Percentiles rank a stretch among this genome's conserved stretches.
Evolutionary conservation across 2,888 invertebrate genomes (phyloP).

Genomic region (Yponomeuta plumbellus): DNA sequence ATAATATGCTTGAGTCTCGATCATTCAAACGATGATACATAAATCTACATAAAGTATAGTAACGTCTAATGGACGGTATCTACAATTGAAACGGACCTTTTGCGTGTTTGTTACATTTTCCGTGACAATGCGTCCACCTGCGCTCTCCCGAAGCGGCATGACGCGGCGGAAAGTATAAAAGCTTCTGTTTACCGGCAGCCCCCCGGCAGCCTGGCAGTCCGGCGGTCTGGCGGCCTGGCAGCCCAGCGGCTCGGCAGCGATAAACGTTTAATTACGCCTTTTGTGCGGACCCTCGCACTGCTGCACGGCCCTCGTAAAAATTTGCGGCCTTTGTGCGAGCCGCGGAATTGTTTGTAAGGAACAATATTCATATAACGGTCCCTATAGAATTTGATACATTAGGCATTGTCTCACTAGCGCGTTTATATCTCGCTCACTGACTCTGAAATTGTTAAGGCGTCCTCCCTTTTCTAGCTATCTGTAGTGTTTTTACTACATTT

Average conservation of each 20-base stretch:
- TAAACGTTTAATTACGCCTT: constrained; percentile 10
- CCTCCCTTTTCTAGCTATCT: no score
- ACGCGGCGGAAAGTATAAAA: not conserved
- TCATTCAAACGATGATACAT: no score
- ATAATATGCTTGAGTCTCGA: no score
- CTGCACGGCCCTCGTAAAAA: constrained; percentile 4
- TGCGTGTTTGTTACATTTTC: not conserved
- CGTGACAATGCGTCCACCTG: not conserved
- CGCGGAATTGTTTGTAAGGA: not conserved
- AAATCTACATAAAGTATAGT: no score
- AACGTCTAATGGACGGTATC: no score
- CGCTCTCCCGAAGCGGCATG: not conserved
- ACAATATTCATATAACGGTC: not conserved
- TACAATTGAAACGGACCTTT: not conserved
- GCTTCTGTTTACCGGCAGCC: not conserved
- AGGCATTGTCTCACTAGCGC: no score
- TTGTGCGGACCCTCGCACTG: not conserved
- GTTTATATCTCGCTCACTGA: no score
- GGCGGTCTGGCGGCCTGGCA: no score
- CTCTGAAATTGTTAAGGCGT: no score
- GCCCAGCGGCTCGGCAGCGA: not conserved
- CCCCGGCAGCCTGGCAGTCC: no score
- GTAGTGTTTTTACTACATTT: no score
- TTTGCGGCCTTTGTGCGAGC: constrained; percentile 9
- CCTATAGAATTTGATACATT: no score